Conservation (phyloP, 2,888 invertebrate species). For the Heterodera filipjevi region DNA sequence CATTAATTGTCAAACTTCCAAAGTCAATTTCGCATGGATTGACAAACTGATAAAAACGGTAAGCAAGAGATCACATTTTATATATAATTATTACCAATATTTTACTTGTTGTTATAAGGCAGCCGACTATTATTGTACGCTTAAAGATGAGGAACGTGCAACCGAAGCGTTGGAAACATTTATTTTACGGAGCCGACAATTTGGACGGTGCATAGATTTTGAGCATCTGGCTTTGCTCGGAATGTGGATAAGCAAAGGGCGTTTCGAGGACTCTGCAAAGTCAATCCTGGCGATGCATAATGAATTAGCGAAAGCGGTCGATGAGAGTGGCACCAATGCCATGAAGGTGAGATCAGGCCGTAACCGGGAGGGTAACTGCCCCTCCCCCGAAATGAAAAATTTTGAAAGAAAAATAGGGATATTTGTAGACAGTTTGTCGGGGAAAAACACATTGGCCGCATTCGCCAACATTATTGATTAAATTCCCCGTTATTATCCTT, state of each 20-base stretch:
- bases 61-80: too few relatives aligned
- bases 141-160: slow-evolving; percentile 58
- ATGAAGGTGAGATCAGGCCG: slow-evolving; percentile 39
- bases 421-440: too few relatives aligned
- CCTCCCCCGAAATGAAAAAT: too few relatives aligned
- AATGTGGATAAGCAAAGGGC: slow-evolving; percentile 49
- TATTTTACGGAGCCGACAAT: slow-evolving; percentile 54
- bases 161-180: slow-evolving; percentile 56
- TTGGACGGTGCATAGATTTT: slow-evolving; percentile 45
- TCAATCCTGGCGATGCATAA: slow-evolving; percentile 53
- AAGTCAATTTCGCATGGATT: slow-evolving; percentile 57
- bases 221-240: slow-evolving; percentile 48
- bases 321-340: slow-evolving; percentile 31
- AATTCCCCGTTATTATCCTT: too few relatives aligned
- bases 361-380: too few relatives aligned
- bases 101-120: slow-evolving; percentile 41
- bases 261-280: slow-evolving; percentile 50
- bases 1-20: slow-evolving; percentile 44
- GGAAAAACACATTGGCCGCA: too few relatives aligned
- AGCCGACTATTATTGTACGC: slow-evolving; percentile 57
- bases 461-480: too few relatives aligned
- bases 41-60: slow-evolving; percentile 52
- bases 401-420: too few relatives aligned
- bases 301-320: slow-evolving; percentile 37
- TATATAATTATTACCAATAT: too few relatives aligned